Evolutionary conservation across 2,113 vertebrate species (phyloP).

Genomic region (Megaceryle torquata): DNA sequence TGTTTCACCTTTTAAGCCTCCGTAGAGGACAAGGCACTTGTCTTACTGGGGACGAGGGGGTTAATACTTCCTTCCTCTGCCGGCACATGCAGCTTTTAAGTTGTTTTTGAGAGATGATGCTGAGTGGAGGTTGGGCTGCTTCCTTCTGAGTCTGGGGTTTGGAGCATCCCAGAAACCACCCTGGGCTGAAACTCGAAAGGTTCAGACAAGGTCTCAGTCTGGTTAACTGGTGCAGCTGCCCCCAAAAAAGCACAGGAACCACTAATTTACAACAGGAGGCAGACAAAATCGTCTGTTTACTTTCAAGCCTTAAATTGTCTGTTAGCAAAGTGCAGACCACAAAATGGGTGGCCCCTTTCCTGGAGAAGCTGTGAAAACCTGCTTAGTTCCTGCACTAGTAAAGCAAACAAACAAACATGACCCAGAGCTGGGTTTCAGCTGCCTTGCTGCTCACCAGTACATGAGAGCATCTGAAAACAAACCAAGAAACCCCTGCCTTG

Average conservation of each 20-base stretch:
- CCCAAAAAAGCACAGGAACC: constrained; percentile 15
- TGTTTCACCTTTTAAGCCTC: neutral
- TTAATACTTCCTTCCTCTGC: neutral
- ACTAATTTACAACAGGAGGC: neutral
- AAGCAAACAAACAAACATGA: constrained; percentile 59
- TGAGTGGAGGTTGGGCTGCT: neutral
- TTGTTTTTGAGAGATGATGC: neutral
- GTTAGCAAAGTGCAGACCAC: constrained; percentile 17
- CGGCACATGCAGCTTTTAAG: neutral
- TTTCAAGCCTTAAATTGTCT: neutral
- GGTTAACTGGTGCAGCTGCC: neutral
- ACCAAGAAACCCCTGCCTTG: neutral
- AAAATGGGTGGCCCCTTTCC: constrained; percentile 62
- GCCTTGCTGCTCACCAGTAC: neutral
- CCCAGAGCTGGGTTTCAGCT: neutral
- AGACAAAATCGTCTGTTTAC: neutral
- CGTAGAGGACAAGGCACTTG: neutral
- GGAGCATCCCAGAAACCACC: neutral
- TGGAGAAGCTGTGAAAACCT: constrained; percentile 55
- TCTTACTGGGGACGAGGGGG: neutral
- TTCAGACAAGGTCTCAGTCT: constrained; percentile 36
- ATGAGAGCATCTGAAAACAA: neutral
- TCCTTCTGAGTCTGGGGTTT: neutral
- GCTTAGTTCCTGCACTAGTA: neutral
- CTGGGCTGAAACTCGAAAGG: neutral